Conservation (phyloP, 2,797 vertebrate genomes). For the Halcyon smyrnensis region DNA sequence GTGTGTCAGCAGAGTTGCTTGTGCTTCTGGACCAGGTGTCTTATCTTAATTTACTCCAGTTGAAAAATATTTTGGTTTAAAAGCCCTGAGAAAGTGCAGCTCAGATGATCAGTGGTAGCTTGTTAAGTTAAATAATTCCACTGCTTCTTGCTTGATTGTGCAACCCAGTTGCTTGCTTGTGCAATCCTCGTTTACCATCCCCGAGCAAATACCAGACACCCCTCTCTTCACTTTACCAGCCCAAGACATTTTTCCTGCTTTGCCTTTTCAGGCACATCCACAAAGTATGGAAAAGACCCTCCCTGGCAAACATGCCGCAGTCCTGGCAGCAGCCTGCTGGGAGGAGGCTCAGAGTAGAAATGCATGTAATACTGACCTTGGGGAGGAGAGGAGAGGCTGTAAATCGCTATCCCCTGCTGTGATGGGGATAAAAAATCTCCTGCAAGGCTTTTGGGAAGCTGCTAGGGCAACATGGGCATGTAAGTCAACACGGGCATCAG, state of each 20-base stretch:
- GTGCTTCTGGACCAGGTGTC: background rate
- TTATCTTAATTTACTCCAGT: background rate
- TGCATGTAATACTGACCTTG: background rate
- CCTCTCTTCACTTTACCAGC: background rate
- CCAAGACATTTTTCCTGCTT: background rate
- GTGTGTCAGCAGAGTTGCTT: background rate
- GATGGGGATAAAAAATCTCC: background rate
- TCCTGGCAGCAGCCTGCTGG: background rate
- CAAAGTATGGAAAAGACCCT: background rate
- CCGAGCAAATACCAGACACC: accelerated
- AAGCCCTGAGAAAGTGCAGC: background rate
- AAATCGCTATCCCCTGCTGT: background rate
- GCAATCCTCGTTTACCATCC: background rate
- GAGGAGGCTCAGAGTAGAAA: background rate
- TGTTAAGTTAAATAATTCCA: background rate
- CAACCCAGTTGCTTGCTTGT: slow-evolving; percentile 11
- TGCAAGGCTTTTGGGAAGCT: background rate
- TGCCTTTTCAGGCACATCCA: background rate
- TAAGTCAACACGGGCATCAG: background rate
- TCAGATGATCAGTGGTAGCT: background rate
- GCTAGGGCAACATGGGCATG: background rate
- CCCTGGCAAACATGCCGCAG: accelerated
- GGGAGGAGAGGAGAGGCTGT: background rate
- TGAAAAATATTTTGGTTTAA: background rate
- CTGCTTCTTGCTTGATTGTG: background rate